Evolutionary conservation across 2,797 vertebrate genomes (phyloP).

Genomic region (Gorsachius magnificus): DNA sequence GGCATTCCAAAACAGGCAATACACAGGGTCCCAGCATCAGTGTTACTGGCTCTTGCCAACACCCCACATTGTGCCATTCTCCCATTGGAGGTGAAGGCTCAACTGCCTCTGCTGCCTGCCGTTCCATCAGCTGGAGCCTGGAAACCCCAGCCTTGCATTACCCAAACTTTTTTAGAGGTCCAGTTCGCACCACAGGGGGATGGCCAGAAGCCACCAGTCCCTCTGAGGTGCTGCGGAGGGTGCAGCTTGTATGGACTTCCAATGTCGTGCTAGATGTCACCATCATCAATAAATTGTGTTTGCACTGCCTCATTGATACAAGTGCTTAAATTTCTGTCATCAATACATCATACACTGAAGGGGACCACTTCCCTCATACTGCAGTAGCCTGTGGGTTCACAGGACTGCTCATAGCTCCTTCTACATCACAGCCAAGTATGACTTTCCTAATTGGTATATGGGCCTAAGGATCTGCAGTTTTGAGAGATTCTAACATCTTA

Average conservation of each 20-base stretch:
- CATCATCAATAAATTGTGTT: background rate
- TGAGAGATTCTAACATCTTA: background rate
- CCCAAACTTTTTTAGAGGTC: background rate
- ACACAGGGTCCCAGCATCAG: background rate
- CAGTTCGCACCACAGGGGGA: background rate
- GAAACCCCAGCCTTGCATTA: background rate
- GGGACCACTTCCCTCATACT: background rate
- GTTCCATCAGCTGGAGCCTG: background rate
- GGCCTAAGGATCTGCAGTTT: background rate
- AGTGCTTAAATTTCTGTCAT: background rate
- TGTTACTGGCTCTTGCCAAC: background rate
- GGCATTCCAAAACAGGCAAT: background rate
- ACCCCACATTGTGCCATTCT: background rate
- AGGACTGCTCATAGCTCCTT: background rate
- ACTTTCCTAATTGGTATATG: background rate
- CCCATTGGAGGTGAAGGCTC: background rate
- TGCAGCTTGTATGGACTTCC: background rate
- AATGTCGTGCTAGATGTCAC: background rate
- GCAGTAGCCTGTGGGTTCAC: background rate
- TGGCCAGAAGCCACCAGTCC: background rate
- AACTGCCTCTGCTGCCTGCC: background rate
- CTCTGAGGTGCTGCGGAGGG: background rate
- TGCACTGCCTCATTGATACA: background rate
- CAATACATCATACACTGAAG: background rate
- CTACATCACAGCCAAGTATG: background rate